phyloP scores from a whole-genome alignment of 2,797 vertebrate genomes.

The Acanthurus leucopareius region DNA sequence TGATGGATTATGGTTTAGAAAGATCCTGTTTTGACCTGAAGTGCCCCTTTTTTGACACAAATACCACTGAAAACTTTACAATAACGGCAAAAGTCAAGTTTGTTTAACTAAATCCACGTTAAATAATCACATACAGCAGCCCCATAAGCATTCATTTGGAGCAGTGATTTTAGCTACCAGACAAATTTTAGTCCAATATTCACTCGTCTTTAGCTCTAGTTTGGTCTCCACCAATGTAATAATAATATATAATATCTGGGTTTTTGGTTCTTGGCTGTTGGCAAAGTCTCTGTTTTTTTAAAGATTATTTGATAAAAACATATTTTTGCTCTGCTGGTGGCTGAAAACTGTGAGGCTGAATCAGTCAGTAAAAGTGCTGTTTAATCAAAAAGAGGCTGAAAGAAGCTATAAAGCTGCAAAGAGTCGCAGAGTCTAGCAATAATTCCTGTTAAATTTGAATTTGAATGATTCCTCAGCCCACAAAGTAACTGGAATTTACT shows the following conservation, averaged over 20 bases:
- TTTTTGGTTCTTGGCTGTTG: background rate
- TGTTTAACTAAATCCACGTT: too few relatives aligned
- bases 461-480: background rate
- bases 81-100: too few relatives aligned
- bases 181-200: background rate
- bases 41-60: too few relatives aligned
- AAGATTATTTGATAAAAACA: background rate
- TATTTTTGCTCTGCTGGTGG: too few relatives aligned
- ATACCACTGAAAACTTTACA: too few relatives aligned
- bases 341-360: background rate
- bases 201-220: background rate
- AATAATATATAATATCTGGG: background rate
- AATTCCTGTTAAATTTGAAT: background rate
- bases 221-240: background rate
- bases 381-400: background rate
- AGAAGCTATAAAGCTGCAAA: background rate
- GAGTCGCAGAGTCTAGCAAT: background rate
- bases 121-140: background rate
- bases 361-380: background rate
- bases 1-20: too few relatives aligned
- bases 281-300: background rate
- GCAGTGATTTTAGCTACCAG: background rate
- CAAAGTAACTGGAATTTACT: too few relatives aligned
- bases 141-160: background rate
- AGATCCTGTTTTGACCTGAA: too few relatives aligned